Evolutionary conservation across 2,797 vertebrate genomes (phyloP).

Genomic region (Pangasius mekongensis): DNA sequence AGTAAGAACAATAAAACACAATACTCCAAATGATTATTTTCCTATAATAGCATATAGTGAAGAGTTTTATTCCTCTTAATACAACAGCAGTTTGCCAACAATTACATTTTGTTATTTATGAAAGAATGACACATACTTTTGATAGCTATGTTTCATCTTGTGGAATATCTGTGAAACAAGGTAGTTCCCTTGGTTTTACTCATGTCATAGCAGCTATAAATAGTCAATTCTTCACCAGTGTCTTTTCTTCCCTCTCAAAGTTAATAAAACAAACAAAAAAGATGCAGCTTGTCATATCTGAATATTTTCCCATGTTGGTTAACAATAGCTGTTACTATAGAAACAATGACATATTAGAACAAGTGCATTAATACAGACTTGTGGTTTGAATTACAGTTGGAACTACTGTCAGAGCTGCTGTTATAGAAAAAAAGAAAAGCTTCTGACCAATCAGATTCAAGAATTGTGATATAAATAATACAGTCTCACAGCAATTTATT

Average conservation of each 20-base stretch:
- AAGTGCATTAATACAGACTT: background rate
- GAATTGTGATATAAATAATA: background rate
- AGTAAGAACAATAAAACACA: background rate
- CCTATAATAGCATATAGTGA: background rate
- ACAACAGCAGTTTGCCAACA: background rate
- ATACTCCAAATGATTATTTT: background rate
- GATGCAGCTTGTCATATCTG: too few relatives aligned
- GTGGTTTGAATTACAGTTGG: background rate
- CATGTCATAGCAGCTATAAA: background rate
- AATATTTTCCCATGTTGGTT: background rate
- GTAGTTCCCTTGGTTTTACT: background rate
- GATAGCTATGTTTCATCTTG: too few relatives aligned
- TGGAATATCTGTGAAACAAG: background rate
- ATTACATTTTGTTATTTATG: background rate
- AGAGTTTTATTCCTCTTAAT: background rate
- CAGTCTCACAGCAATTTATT: background rate
- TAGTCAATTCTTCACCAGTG: background rate
- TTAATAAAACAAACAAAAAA: background rate
- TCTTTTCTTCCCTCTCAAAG: background rate
- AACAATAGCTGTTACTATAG: slow-evolving; percentile 15
- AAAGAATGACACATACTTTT: background rate
- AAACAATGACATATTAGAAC: background rate
- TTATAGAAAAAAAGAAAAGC: background rate
- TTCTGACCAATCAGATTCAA: background rate
- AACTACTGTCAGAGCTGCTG: background rate